Evolutionary conservation across 2,888 invertebrate species (phyloP), one percentile per base, ranked within the genome.

Genomic region (Catocala sponsa): DNA sequence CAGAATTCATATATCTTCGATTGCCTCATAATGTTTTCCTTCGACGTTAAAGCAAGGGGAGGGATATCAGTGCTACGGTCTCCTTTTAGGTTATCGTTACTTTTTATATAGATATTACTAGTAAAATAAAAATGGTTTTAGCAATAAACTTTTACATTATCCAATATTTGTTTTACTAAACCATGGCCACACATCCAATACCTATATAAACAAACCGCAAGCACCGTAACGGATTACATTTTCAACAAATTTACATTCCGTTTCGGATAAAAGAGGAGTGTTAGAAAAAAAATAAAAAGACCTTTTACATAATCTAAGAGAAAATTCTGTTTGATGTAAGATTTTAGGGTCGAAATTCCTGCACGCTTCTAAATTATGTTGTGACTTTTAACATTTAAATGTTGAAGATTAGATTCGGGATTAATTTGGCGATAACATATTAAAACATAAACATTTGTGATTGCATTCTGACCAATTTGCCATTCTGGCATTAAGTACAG

Each of bases 241-340:
- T 65, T 60, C 65, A 70, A 55, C 57, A 70, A 72, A 74, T 76
- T 70, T 71, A 72, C 72, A 76, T 74, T 64, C 47, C 46, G 55
- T 59, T 55, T 48, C 35, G 33, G 56, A 58, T 54, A 51, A 68
- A 68, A 61, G 67, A 56, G 50, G 62, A 62, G 65, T 12, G 65
- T 61, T 62, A 56, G 65, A 49, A 63, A 64, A 63, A 64, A 68
- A 68, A 60, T 49, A 32, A 13, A 15, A 25, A 25, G 25, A 25
- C 15, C 48, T 55, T 63, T 61, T 51, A 42, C 25, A 48, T 61
- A 54, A 44, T 41, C 4, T 25, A 59, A 59, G 55, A 43, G 47
- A 7, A 59, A 51, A 55, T 43, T 59, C 43, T 63, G 62, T 61
- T 58, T 59, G 50, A 50, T 59, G 53, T 58, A 41, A 58, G 41